These are phyloP conservation scores for Phrynocephalus vlangalii DNA, from an alignment of 2,797 vertebrate genomes.

Conservation along the genomic window DNA sequence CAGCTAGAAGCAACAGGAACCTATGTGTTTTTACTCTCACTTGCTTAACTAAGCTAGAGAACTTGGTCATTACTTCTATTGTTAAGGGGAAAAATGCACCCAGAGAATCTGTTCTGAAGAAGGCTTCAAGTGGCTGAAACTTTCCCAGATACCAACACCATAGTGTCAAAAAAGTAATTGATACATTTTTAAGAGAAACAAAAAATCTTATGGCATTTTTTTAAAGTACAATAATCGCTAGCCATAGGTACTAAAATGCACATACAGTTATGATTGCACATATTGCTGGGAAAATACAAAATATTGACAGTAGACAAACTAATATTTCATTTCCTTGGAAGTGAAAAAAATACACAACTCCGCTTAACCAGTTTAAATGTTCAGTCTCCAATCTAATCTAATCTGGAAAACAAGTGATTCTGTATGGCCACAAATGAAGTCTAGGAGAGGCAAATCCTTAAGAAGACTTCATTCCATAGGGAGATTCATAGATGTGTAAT, in stretches of 20 bases:
- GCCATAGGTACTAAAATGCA: neutral
- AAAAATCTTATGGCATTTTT: neutral
- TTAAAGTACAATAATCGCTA: neutral
- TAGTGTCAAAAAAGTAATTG: neutral
- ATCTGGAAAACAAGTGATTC: conserved; percentile 1
- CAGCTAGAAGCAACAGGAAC: no score
- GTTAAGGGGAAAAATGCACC: no score
- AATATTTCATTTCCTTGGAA: neutral
- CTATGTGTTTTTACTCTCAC: no score
- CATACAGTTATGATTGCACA: neutral
- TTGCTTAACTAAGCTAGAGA: no score
- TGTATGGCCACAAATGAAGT: neutral
- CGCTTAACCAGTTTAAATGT: neutral
- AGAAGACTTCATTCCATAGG: neutral
- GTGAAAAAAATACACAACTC: neutral
- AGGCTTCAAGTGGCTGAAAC: neutral
- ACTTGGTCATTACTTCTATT: no score
- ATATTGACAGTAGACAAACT: neutral
- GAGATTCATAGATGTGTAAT: conserved; percentile 3
- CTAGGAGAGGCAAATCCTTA: conserved; percentile 9
- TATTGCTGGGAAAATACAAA: neutral
- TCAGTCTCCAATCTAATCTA: neutral
- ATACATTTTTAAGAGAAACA: neutral
- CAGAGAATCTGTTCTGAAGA: neutral
- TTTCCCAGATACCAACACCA: neutral